Evolutionary conservation across 64 coral and sea anemone species (phyloP).

Genomic region (Platygyra sinensis): DNA sequence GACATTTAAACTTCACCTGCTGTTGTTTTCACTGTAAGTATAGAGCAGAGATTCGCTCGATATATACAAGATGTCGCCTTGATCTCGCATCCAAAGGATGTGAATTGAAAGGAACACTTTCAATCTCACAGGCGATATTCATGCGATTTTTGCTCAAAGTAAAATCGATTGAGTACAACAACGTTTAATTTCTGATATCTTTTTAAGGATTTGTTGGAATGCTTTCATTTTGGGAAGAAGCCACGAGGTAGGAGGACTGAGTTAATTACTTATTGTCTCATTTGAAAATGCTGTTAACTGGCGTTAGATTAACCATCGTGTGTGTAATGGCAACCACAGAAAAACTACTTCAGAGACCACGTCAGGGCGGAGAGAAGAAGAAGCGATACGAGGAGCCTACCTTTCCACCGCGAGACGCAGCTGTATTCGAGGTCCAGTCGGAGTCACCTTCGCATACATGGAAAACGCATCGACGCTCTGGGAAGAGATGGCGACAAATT

Average conservation of each 20-base stretch:
- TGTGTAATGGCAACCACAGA: background rate
- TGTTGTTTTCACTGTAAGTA: slow-evolving; percentile 36
- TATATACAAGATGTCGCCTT: background rate
- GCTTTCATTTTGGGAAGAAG: background rate
- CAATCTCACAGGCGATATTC: background rate
- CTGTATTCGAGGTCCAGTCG: slow-evolving; percentile 84
- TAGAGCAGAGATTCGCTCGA: background rate
- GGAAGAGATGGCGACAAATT: slow-evolving; percentile 84
- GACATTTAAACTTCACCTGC: background rate
- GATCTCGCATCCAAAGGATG: background rate
- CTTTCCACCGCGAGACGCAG: slow-evolving; percentile 88
- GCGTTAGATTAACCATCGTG: background rate
- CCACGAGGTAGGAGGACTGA: background rate
- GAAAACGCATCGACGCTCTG: slow-evolving; percentile 69
- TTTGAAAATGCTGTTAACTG: background rate
- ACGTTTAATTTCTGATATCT: background rate
- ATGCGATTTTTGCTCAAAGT: background rate
- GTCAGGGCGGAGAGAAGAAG: slow-evolving; percentile 56
- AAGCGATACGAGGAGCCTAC: slow-evolving; percentile 77
- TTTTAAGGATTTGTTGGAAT: slow-evolving; percentile 8
- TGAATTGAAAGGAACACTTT: background rate
- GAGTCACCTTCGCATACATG: slow-evolving; percentile 77
- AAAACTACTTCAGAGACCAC: slow-evolving; percentile 49
- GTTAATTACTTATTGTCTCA: background rate
- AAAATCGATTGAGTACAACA: background rate